Conservation (phyloP, 2,113 vertebrate species). For the Strix aluco region DNA sequence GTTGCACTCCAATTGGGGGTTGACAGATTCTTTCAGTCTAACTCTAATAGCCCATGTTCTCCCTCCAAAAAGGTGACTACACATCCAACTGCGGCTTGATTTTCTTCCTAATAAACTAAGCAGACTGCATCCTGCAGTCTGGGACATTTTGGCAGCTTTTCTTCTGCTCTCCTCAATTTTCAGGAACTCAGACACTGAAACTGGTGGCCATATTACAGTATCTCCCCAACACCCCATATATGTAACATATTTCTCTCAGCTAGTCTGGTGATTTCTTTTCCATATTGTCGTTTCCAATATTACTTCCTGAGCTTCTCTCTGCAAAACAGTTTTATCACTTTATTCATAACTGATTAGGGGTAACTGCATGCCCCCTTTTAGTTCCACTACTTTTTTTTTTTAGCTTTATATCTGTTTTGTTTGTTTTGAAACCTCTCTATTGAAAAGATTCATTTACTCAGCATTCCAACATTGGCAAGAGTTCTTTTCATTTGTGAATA, state of each 20-base stretch:
- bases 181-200: not conserved
- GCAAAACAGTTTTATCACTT: slow-evolving; percentile 18
- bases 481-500: slow-evolving; percentile 48
- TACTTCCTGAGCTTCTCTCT: not conserved
- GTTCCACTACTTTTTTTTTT: not conserved
- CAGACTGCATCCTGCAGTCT: not conserved
- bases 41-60: not conserved
- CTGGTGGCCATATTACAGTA: fast-evolving
- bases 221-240: not conserved
- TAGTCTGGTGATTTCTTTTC: not conserved
- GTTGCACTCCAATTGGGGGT: fast-evolving
- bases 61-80: not conserved
- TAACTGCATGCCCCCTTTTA: not conserved
- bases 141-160: not conserved
- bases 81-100: not conserved
- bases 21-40: not conserved
- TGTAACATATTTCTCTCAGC: not conserved
- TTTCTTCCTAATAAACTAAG: not conserved
- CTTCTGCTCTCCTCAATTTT: not conserved
- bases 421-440: slow-evolving; percentile 73
- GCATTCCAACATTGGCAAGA: slow-evolving; percentile 42
- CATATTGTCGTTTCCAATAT: not conserved
- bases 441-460: slow-evolving; percentile 66
- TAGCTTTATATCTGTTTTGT: slow-evolving; percentile 11
- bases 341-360: not conserved